Conservation (phyloP, 1,140 invertebrate species). For the Portunus trituberculatus region DNA sequence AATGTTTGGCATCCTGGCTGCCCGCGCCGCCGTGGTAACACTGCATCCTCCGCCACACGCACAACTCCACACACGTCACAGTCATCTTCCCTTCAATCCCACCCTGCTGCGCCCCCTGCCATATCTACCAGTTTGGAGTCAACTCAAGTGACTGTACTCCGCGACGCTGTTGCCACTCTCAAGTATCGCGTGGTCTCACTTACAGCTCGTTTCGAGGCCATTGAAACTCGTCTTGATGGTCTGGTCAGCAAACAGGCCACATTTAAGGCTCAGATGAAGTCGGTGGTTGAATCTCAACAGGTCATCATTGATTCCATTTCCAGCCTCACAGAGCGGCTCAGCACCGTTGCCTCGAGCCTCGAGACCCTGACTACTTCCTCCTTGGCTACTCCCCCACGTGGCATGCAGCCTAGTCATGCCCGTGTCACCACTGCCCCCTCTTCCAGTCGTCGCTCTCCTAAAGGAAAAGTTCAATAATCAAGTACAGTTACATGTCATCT, state of each 20-base stretch:
- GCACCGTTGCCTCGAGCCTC: neutral
- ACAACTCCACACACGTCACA: too few species aligned
- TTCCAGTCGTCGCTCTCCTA: neutral
- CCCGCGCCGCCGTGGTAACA: neutral
- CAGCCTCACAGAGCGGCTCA: constrained; percentile 29
- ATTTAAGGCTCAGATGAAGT: neutral
- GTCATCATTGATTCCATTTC: constrained; percentile 29
- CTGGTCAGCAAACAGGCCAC: neutral
- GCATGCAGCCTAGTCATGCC: neutral
- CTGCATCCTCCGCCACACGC: neutral
- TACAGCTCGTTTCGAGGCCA: constrained; percentile 28
- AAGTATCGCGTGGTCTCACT: neutral
- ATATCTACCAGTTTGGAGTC: neutral
- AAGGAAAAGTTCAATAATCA: neutral
- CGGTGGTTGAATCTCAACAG: constrained; percentile 43
- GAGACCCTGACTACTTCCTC: neutral
- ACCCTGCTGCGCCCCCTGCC: neutral
- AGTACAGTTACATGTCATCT: constrained; percentile 45
- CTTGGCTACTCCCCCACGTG: neutral
- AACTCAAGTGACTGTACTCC: neutral
- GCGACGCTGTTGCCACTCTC: constrained; percentile 14
- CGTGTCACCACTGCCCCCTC: neutral
- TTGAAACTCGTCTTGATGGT: neutral
- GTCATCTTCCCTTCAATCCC: neutral
- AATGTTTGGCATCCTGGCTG: neutral